These are phyloP conservation scores for Neoascia interrupta DNA, from an alignment of 2,888 invertebrate species.

Conservation along the genomic window DNA sequence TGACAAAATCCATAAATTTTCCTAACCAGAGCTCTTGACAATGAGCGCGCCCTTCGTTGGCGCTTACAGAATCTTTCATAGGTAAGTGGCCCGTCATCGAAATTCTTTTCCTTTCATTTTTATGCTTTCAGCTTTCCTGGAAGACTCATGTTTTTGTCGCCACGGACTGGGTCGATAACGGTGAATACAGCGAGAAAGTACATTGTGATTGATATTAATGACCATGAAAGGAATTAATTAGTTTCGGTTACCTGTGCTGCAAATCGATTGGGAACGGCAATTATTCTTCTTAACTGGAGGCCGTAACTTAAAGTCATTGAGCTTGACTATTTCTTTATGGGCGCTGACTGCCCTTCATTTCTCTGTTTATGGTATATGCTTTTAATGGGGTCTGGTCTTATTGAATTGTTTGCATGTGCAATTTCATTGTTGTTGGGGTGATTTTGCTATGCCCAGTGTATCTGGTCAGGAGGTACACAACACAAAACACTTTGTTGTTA, in stretches of 20 bases:
- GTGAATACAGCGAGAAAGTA: conserved; percentile 51
- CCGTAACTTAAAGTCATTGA: conserved; percentile 68
- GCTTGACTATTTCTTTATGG: conserved; percentile 34
- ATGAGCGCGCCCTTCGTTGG: no score
- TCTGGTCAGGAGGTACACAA: conserved; percentile 46
- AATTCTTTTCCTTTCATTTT: no score
- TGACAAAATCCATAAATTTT: no score
- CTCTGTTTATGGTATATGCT: conserved; percentile 15
- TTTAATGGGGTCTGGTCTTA: conserved; percentile 45
- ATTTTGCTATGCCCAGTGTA: neutral
- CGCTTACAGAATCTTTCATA: no score
- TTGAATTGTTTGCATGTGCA: conserved; percentile 55
- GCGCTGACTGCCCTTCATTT: conserved; percentile 1
- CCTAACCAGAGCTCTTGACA: no score
- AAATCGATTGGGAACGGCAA: conserved; percentile 69
- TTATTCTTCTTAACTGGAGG: conserved; percentile 67
- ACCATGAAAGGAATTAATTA: conserved; percentile 65
- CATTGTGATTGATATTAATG: conserved; percentile 69
- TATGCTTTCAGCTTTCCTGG: no score
- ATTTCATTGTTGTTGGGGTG: conserved; percentile 10
- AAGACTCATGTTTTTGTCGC: no score
- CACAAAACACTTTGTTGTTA: conserved; percentile 62
- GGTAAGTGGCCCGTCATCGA: no score
- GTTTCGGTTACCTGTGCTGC: conserved; percentile 68
- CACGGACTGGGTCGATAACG: conserved; percentile 40